Conservation (phyloP, 2,888 invertebrate genomes). For the Desoria tigrina region DNA sequence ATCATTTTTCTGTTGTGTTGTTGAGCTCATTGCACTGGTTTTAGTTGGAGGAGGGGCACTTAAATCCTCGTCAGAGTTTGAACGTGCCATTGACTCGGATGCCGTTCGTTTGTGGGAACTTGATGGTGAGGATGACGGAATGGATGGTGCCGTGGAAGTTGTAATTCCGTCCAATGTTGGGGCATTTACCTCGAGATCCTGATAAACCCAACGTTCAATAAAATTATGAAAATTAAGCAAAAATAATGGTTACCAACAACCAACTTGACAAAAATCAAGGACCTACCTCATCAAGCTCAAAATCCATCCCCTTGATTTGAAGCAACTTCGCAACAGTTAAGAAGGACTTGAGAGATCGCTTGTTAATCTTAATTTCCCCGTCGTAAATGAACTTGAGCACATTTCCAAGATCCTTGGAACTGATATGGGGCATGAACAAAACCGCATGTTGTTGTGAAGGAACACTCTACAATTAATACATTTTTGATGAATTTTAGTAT, state of each 20-base stretch:
- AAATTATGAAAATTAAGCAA: too few relatives aligned
- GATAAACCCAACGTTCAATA: too few relatives aligned
- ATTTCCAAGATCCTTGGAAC: conserved; percentile 52
- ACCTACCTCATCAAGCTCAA: conserved; percentile 51
- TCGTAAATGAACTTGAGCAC: conserved; percentile 53
- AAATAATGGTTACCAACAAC: too few relatives aligned
- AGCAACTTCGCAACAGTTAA: conserved; percentile 52
- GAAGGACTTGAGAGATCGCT: conserved; percentile 53
- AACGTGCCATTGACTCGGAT: background rate
- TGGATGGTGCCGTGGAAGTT: background rate
- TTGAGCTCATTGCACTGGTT: too few relatives aligned
- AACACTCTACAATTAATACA: conserved; percentile 51
- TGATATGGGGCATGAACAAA: conserved; percentile 49
- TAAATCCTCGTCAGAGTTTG: conserved; percentile 4
- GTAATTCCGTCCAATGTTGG: background rate
- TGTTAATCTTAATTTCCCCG: conserved; percentile 53
- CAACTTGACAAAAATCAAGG: conserved; percentile 1
- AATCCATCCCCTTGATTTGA: conserved; percentile 54
- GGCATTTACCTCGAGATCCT: conserved; percentile 11
- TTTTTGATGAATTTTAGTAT: too few relatives aligned
- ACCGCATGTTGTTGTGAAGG: conserved; percentile 52
- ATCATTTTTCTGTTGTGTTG: too few relatives aligned
- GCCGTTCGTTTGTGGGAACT: conserved; percentile 8
- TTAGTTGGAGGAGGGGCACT: background rate
- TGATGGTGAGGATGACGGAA: background rate